phyloP scores from a whole-genome alignment of 2,113 vertebrate species.

The Vireo altiloquus region DNA sequence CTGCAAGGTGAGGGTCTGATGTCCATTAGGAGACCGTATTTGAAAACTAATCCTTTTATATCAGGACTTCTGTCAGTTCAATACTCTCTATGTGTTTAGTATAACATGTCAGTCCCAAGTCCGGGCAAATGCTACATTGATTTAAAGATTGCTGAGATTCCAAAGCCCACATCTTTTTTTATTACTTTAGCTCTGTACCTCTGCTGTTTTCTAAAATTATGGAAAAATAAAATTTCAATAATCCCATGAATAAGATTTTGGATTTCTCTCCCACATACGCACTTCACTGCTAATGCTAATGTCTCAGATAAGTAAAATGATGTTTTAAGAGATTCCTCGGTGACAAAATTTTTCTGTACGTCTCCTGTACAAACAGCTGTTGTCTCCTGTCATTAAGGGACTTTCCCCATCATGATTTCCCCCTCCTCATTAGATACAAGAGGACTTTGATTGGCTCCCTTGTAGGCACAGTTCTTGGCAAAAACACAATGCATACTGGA shows the following conservation, averaged over 20 bases:
- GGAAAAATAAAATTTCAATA: not conserved
- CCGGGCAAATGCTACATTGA: not conserved
- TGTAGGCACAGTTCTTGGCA: not conserved
- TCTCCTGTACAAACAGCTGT: slow-evolving; percentile 25
- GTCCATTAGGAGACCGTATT: not conserved
- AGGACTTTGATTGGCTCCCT: slow-evolving; percentile 10
- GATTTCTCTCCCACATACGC: not conserved
- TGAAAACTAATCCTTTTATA: not conserved
- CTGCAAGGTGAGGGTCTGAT: not conserved
- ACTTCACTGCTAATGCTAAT: not conserved
- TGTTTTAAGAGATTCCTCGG: not conserved
- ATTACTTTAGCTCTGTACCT: not conserved
- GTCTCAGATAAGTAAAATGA: not conserved
- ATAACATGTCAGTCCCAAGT: not conserved
- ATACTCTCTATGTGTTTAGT: not conserved
- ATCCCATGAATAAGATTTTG: not conserved
- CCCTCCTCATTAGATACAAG: not conserved
- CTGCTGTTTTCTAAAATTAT: not conserved
- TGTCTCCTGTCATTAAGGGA: slow-evolving; percentile 39
- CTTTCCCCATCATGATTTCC: slow-evolving; percentile 12
- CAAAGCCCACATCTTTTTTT: not conserved
- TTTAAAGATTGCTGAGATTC: not conserved
- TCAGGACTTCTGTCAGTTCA: not conserved
- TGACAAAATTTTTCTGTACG: not conserved
- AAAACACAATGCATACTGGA: slow-evolving; percentile 43